Base-by-base conservation (phyloP, 2,113 vertebrate species). In the Colaptes auratus region DNA sequence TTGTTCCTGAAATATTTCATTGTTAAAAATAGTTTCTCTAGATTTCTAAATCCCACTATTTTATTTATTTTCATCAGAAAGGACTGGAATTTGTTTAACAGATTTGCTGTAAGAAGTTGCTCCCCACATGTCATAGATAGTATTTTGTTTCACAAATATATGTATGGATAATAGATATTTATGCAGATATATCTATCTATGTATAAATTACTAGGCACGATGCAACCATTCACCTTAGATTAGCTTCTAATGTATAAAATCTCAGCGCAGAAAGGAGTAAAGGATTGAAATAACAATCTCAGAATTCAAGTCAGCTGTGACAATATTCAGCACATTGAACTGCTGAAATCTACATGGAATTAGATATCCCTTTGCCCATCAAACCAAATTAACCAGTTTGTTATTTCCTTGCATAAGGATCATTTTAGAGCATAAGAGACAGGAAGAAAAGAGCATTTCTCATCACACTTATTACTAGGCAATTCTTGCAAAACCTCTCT, bases 221-320 rank as follows among this genome's bases (percentile, higher is more conserved):
- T 58, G 55, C 17, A 50, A 78, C 8, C 1, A 0, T 65, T 88
- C 81, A 30, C 53, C 27, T 78, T 74, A 18, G n/a, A 58, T 82
- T 60, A 65, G 89, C 44, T 83, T 86, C 72, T 81, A 71, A 23
- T 4, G 13, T 61, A 11, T 61, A 58, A 93, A 88, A 94, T 65
- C 58, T 7, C 19, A 61, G 59, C 28, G 21, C 39, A 66, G 50
- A 88, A 81, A 88, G 65, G 35, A 91, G 46, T 33, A 86, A 95
- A 90, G 96, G 91, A 91, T 96, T 97, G 95, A 96, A 92, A 83
- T 69, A 96, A 91, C 94, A 94, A 83, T 93, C 93, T 96, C 79
- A 30, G 71, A 83, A 90, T 95, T 94, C 93, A 96, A 95, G 91
- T 97, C 91, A 94, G 85, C 88, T 94, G 93, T 96, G 94, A 93